Percentiles rank a stretch among this genome's conserved stretches.
phyloP scores from a whole-genome alignment of 2,888 invertebrate species.

The Heteropelma amictum region DNA sequence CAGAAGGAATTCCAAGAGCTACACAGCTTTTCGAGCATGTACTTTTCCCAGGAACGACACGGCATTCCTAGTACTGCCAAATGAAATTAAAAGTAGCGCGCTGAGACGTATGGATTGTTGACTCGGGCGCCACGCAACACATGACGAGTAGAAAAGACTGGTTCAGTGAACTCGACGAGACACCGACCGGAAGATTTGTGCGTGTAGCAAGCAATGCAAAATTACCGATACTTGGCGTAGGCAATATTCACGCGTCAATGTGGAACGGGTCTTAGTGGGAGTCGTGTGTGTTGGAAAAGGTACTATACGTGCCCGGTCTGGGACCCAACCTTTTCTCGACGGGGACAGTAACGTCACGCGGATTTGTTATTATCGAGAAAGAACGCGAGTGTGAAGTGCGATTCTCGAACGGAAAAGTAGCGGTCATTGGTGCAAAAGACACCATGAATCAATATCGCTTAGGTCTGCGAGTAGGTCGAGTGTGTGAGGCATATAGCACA shows the following conservation, averaged over 20 bases:
- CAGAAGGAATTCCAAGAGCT: slow-evolving; percentile 6
- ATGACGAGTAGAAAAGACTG: slow-evolving; percentile 16
- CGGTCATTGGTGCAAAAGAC: too few species aligned
- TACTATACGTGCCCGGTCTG: too few species aligned
- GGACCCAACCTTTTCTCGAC: too few species aligned
- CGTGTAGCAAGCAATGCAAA: not conserved
- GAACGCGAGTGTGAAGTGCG: too few species aligned
- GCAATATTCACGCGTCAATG: slow-evolving; percentile 4
- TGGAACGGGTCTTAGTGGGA: too few species aligned
- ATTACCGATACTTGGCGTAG: not conserved
- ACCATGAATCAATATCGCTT: too few species aligned
- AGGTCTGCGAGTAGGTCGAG: too few species aligned
- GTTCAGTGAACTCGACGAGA: slow-evolving; percentile 11
- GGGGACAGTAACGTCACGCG: too few species aligned
- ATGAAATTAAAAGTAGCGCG: not conserved
- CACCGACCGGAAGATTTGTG: slow-evolving; percentile 1
- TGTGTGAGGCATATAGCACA: too few species aligned
- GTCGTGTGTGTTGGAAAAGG: too few species aligned
- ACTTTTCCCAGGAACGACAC: slow-evolving; percentile 1
- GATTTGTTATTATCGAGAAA: too few species aligned
- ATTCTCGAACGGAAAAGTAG: too few species aligned
- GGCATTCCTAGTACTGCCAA: slow-evolving; percentile 4
- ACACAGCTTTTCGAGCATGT: slow-evolving; percentile 6
- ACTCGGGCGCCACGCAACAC: slow-evolving; percentile 9
- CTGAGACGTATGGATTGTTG: slow-evolving; percentile 4